Conservation (phyloP, 2,113 vertebrate genomes). For the Polypterus bichir region DNA sequence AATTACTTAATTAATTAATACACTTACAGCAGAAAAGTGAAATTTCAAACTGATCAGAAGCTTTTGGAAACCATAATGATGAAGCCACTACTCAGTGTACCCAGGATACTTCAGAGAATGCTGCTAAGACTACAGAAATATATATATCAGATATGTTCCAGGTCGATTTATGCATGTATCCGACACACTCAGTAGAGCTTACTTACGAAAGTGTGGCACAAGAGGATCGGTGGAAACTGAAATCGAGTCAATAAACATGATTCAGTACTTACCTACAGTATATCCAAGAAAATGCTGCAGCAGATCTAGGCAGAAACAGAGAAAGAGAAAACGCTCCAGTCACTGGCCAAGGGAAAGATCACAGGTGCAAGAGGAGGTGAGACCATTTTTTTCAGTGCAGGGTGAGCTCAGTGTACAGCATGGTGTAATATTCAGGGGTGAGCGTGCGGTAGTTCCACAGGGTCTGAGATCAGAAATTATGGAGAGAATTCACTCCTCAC, state of each 20-base stretch:
- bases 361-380: neutral
- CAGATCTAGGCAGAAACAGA: neutral
- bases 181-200: neutral
- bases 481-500: neutral
- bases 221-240: neutral
- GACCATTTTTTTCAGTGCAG: too few relatives aligned
- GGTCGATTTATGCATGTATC: neutral
- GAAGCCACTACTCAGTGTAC: conserved; percentile 16
- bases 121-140: conserved; percentile 14
- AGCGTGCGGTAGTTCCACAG: too few relatives aligned
- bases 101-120: conserved; percentile 14
- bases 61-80: conserved; percentile 19
- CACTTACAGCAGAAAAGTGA: conserved; percentile 22
- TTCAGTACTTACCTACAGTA: neutral
- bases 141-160: conserved; percentile 7
- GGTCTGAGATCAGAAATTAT: conserved; percentile 1
- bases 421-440: too few relatives aligned
- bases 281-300: neutral
- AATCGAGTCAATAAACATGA: neutral
- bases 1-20: conserved; percentile 9
- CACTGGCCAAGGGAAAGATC: conserved; percentile 5
- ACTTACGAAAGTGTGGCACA: conserved; percentile 1
- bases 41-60: conserved; percentile 28
- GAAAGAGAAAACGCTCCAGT: conserved; percentile 1
- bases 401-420: neutral